These are phyloP conservation scores for Taurulus bubalis DNA, from an alignment of 2,113 vertebrate species.

Conservation along the genomic window DNA sequence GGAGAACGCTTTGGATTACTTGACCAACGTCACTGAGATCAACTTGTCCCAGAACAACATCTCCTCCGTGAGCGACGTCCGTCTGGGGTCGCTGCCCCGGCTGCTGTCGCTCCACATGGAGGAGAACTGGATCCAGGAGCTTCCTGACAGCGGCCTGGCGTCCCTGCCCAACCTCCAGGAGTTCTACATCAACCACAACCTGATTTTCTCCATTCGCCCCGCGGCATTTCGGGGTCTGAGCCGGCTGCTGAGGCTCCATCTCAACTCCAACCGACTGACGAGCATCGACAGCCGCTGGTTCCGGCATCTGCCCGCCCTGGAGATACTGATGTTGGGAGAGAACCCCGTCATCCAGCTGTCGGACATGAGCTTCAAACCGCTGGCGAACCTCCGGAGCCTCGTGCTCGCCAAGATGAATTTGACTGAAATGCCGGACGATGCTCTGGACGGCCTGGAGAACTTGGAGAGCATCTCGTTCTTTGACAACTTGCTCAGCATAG, in stretches of 20 bases:
- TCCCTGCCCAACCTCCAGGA: slow-evolving; percentile 91
- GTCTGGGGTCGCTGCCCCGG: slow-evolving; percentile 85
- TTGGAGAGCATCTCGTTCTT: slow-evolving; percentile 97
- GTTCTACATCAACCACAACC: slow-evolving; percentile 95
- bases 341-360: slow-evolving; percentile 89
- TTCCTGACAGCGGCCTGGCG: slow-evolving; percentile 89
- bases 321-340: slow-evolving; percentile 96
- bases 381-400: slow-evolving; percentile 91
- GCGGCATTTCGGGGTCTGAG: slow-evolving; percentile 89
- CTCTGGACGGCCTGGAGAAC: slow-evolving; percentile 90
- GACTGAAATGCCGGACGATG: slow-evolving; percentile 89
- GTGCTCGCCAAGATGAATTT: slow-evolving; percentile 94
- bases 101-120: slow-evolving; percentile 93
- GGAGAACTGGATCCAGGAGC: slow-evolving; percentile 91
- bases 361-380: slow-evolving; percentile 92
- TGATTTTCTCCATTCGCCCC: slow-evolving; percentile 87
- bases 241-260: slow-evolving; percentile 92
- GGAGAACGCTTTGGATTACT: slow-evolving; percentile 86
- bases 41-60: slow-evolving; percentile 97
- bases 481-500: slow-evolving; percentile 88
- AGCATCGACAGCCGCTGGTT: slow-evolving; percentile 91
- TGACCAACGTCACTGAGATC: slow-evolving; percentile 91
- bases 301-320: slow-evolving; percentile 88
- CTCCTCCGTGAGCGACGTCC: slow-evolving; percentile 87
- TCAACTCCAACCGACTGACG: slow-evolving; percentile 92